phyloP scores from a whole-genome alignment of 1,140 invertebrate species.

The Lucilia sericata region DNA sequence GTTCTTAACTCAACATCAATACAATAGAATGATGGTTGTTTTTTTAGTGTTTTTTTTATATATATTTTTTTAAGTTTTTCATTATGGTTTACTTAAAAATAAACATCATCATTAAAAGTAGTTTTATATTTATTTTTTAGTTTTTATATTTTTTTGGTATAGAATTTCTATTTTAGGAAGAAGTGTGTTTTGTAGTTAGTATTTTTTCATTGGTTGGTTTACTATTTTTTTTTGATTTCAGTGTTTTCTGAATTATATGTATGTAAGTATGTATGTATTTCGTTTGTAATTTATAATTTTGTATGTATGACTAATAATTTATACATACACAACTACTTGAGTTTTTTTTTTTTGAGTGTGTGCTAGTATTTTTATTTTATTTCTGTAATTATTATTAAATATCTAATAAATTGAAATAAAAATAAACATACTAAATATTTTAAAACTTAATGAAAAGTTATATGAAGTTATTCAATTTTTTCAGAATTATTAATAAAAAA shows the following conservation, averaged over 20 bases:
- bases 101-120: neutral
- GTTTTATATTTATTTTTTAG: neutral
- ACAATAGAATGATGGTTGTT: neutral
- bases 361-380: too few species aligned
- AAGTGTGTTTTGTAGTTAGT: neutral
- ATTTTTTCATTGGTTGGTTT: neutral
- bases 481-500: too few species aligned
- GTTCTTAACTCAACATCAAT: neutral
- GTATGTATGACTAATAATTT: neutral
- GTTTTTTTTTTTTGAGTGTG: neutral
- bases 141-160: neutral
- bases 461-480: too few species aligned
- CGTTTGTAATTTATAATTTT: too few species aligned
- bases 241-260: neutral
- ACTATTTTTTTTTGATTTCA: too few species aligned
- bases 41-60: neutral
- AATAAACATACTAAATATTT: too few species aligned
- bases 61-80: neutral
- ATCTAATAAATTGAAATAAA: too few species aligned
- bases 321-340: neutral
- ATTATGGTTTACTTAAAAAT: neutral
- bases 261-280: neutral
- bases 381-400: too few species aligned
- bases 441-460: too few species aligned
- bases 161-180: conserved; percentile 19